Evolutionary conservation across 2,888 invertebrate genomes (phyloP).

Genomic region (Darwinula stevensoni): DNA sequence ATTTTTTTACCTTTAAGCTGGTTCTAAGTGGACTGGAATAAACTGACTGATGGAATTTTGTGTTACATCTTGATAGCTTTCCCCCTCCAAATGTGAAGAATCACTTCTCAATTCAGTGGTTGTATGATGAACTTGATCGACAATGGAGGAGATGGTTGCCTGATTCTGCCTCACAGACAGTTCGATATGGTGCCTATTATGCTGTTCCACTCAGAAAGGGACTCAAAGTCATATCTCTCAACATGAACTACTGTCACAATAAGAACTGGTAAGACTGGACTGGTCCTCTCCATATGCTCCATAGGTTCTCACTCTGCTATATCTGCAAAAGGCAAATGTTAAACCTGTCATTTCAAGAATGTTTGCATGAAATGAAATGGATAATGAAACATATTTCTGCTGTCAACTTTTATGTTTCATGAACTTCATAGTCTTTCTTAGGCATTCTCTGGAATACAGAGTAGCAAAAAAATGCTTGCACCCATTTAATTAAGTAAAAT

Average conservation of each 20-base stretch:
- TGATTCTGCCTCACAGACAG: constrained; percentile 51
- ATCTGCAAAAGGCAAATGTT: not conserved
- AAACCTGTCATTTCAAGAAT: not conserved
- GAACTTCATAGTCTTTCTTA: no score
- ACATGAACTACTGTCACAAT: constrained; percentile 86
- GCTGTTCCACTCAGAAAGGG: constrained; percentile 65
- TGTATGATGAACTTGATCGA: constrained; percentile 60
- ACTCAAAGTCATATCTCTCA: constrained; percentile 69
- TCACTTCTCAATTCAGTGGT: constrained; percentile 27
- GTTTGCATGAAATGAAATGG: constrained; percentile 3
- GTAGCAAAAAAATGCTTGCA: no score
- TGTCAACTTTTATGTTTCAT: no score
- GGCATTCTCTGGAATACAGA: no score
- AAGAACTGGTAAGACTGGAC: constrained; percentile 44
- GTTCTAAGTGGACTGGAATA: no score
- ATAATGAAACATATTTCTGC: constrained; percentile 1
- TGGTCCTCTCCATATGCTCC: not conserved
- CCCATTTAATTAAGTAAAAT: no score
- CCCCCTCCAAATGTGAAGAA: constrained; percentile 42
- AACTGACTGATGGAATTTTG: no score
- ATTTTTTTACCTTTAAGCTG: not conserved
- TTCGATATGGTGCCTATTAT: constrained; percentile 65
- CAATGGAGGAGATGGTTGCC: constrained; percentile 82
- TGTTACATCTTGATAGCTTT: no score
- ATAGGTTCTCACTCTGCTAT: not conserved